Evolutionary conservation across 2,113 vertebrate species (phyloP).

Genomic region (Hassar affinis): DNA sequence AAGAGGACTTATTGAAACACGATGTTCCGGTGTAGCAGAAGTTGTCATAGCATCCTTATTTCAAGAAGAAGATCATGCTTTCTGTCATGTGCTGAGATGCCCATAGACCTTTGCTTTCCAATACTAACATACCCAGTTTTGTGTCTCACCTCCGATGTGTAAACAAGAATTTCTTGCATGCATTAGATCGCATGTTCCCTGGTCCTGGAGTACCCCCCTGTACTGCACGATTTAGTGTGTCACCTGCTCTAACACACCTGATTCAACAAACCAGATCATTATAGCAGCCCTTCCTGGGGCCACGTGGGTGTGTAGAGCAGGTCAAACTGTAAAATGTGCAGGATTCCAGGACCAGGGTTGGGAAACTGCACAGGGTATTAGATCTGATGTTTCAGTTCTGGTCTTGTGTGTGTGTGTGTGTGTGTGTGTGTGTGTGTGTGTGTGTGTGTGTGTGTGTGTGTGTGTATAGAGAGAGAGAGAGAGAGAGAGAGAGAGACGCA

Average conservation of each 20-base stretch:
- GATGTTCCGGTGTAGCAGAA: not conserved
- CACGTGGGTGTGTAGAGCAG: not conserved
- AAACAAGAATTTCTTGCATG: not conserved
- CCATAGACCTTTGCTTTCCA: not conserved
- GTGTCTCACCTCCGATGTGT: not conserved
- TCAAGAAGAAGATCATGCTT: not conserved
- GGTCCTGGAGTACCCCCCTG: not conserved
- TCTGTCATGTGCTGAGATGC: not conserved
- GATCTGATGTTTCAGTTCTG: not conserved
- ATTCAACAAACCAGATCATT: not conserved
- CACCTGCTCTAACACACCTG: not conserved
- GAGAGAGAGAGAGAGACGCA: conserved; percentile 74
- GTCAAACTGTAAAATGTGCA: not conserved
- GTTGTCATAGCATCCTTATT: not conserved
- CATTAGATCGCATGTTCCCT: not conserved
- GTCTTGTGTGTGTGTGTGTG: not conserved
- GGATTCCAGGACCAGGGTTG: not conserved
- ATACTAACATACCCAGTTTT: not conserved
- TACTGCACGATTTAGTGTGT: not conserved
- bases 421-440: no score
- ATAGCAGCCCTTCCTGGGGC: not conserved
- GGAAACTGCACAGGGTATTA: not conserved
- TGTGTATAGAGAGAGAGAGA: conserved; percentile 40
- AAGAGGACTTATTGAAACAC: no score
- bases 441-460: conserved; percentile 11